phyloP scores from a whole-genome alignment of 2,113 vertebrate species.

The Edolisoma coerulescens region DNA sequence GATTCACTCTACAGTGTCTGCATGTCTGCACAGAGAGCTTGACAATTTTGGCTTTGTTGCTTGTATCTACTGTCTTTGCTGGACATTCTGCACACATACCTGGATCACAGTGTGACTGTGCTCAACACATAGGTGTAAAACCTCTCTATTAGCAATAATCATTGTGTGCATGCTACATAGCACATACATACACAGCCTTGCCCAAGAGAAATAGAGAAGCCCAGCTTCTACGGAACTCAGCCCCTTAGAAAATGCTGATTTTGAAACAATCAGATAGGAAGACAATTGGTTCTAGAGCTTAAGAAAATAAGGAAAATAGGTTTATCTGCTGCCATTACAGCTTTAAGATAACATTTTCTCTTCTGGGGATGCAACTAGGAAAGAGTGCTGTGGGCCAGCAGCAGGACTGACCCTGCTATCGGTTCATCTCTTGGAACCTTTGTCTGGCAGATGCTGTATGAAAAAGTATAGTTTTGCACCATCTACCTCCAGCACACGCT shows the following conservation, averaged over 20 bases:
- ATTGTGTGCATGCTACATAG: background rate
- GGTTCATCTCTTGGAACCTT: background rate
- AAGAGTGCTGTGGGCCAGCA: background rate
- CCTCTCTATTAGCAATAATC: background rate
- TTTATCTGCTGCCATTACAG: background rate
- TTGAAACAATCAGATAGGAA: background rate
- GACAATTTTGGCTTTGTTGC: background rate
- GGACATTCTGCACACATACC: background rate
- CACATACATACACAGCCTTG: background rate
- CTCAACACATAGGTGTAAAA: background rate
- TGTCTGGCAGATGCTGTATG: background rate
- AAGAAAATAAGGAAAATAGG: background rate
- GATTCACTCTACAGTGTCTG: background rate
- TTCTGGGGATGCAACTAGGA: background rate
- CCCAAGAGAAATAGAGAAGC: background rate
- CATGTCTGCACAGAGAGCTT: background rate
- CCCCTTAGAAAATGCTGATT: background rate
- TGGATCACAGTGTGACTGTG: background rate
- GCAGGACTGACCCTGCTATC: rapidly evolving
- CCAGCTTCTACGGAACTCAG: background rate
- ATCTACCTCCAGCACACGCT: background rate
- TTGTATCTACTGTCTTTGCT: background rate
- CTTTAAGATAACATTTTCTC: background rate
- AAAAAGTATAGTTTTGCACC: background rate
- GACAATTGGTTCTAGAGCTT: background rate